These are phyloP conservation scores for Hemibagrus wyckioides DNA, from an alignment of 2,113 vertebrate genomes.

Conservation along the genomic window DNA sequence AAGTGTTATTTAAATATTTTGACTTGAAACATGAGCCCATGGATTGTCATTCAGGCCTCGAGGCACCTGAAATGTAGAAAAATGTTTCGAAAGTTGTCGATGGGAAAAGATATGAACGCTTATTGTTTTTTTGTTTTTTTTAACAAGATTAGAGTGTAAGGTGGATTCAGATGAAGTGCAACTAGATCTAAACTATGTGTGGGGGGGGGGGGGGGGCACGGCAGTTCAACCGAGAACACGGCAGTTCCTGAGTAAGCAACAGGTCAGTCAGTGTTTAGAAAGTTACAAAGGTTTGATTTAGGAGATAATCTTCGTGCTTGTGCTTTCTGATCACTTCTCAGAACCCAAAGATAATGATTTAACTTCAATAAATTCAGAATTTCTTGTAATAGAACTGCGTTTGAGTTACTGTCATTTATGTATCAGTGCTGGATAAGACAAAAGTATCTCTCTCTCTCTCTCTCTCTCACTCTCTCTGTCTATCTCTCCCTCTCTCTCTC, in stretches of 20 bases:
- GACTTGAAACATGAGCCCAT: conserved; percentile 57
- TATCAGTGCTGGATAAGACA: not conserved
- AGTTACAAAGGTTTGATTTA: not conserved
- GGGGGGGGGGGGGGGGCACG: too few relatives aligned
- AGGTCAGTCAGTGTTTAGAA: not conserved
- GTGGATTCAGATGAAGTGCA: not conserved
- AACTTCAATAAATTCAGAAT: not conserved
- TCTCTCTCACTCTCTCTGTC: not conserved
- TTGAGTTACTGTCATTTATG: not conserved
- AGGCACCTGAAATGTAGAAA: conserved; percentile 28
- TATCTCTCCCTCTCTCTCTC: not conserved
- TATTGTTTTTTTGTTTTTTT: not conserved
- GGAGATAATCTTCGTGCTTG: not conserved
- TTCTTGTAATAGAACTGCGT: not conserved
- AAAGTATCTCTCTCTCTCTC: not conserved
- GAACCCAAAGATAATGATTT: not conserved
- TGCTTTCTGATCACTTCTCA: not conserved
- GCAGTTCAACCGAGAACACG: not conserved
- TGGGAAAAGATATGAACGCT: not conserved
- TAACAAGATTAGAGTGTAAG: not conserved
- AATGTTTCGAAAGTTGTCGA: not conserved
- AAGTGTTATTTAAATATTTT: conserved; percentile 56
- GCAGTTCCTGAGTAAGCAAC: not conserved
- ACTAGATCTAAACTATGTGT: not conserved
- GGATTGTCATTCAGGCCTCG: conserved; percentile 45